Percentiles rank a stretch among this genome's conserved stretches.
These are phyloP conservation scores for Cyrtonyx montezumae DNA, from an alignment of 2,113 vertebrate genomes.

Conservation along the genomic window DNA sequence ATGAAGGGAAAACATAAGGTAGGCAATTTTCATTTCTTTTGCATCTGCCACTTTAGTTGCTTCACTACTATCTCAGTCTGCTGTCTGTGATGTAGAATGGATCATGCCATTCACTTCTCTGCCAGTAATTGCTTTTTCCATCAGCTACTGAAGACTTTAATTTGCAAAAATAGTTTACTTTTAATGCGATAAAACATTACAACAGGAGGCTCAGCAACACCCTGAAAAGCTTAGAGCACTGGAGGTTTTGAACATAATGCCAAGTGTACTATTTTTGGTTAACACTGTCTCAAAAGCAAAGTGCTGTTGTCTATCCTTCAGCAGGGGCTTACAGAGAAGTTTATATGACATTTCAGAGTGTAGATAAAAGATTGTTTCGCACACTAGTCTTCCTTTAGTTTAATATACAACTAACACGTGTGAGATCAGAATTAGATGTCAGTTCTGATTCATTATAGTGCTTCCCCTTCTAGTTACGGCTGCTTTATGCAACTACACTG, in stretches of 20 bases:
- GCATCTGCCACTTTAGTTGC: slow-evolving; percentile 72
- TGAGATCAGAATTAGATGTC: neutral
- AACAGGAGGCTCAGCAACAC: slow-evolving; percentile 9
- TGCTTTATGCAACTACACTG: neutral
- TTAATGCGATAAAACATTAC: slow-evolving; percentile 68
- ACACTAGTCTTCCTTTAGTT: neutral
- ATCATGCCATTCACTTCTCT: slow-evolving; percentile 49
- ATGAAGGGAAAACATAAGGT: slow-evolving; percentile 99
- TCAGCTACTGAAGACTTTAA: slow-evolving; percentile 74
- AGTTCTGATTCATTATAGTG: neutral
- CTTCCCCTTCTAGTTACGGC: neutral
- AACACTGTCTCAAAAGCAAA: neutral
- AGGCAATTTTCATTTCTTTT: slow-evolving; percentile 76
- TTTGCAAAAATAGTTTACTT: slow-evolving; percentile 77
- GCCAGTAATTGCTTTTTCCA: slow-evolving; percentile 75
- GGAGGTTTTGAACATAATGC: neutral
- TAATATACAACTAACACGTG: neutral
- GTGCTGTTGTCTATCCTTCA: neutral
- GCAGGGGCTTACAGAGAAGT: neutral
- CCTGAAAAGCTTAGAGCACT: neutral
- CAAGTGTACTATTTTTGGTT: neutral
- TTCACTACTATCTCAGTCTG: slow-evolving; percentile 61
- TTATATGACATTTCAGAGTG: neutral
- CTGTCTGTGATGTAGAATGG: slow-evolving; percentile 62
- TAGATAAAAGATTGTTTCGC: neutral